Base-by-base conservation (phyloP, 1,140 invertebrate species). In the Linepithema humile region DNA sequence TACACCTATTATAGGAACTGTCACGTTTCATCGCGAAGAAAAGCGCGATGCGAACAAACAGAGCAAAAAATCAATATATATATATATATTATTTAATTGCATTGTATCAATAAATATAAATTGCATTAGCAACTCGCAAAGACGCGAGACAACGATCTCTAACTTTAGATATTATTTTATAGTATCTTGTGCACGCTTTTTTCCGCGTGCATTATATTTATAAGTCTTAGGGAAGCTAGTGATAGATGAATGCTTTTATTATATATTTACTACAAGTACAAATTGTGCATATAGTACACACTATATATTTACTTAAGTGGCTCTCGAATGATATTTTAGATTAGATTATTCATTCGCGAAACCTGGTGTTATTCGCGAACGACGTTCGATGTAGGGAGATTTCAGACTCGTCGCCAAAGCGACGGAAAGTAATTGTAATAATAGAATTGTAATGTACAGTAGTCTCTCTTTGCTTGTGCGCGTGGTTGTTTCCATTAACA, bases 201-300 rank as follows among this genome's bases (percentile, higher is more conserved):
- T 4, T 9, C 26, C n/a, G 20, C 29, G 55, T 59, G 55, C 78
- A 59, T 59, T 45, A 59, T 20, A 35, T 83, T 60, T 43, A 62
- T 15, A 60, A 77, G 17, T n/a, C 35, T 26, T 77, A 77, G 72
- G 75, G n/a, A 32, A 43, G 64, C 15, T 65, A 57, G 73, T 65
- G 57, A 77, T 60, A 32, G 64, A 83, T 84, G 86, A 90, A 84
- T 85, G 90, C 87, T 91, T 91, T 89, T n/a, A n/a, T 89, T 64
- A 35, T 89, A 90, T 82, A 53, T 84, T 91, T 85, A 86, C 38
- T 59, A 32, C 82, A 55, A 91, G 88, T 91, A 91, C 90, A 91
- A 91, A 88, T 50, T 57, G 72, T 91, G 82, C 80, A 89, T 74
- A 90, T 70, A 78, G 35, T 53, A 26, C 29, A 69, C 20, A 70